These are phyloP conservation scores for Drosophila nr. medialis DNA, from an alignment of 2,888 invertebrate genomes.

Conservation along the genomic window DNA sequence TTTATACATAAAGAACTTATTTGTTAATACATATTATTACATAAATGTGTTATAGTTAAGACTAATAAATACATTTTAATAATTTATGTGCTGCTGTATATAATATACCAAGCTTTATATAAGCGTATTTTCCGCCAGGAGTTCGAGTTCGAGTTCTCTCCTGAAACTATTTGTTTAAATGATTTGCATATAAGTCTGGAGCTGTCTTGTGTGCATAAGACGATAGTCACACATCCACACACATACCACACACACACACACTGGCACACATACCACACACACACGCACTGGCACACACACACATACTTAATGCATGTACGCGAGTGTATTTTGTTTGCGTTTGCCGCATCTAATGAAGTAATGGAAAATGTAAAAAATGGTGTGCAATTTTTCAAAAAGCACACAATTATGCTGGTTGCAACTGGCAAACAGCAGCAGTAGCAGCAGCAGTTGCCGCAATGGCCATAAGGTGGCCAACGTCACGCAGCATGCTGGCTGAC, in stretches of 20 bases:
- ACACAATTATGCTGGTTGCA: slow-evolving; percentile 79
- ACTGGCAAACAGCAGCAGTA: slow-evolving; percentile 32
- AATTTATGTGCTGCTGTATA: too few relatives aligned
- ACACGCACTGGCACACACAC: background rate
- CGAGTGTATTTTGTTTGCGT: slow-evolving; percentile 54
- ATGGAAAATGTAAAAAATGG: slow-evolving; percentile 81
- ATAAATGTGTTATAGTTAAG: background rate
- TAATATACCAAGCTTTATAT: fast-evolving
- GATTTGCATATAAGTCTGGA: background rate
- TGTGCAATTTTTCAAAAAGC: slow-evolving; percentile 76
- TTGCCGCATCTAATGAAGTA: slow-evolving; percentile 66
- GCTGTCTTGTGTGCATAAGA: slow-evolving; percentile 4
- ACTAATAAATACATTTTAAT: too few relatives aligned
- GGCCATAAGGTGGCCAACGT: slow-evolving; percentile 28
- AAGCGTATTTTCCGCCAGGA: background rate
- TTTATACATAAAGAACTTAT: too few relatives aligned
- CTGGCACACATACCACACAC: slow-evolving; percentile 2
- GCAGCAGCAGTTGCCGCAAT: background rate
- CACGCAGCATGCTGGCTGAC: slow-evolving; percentile 30
- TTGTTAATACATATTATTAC: too few relatives aligned
- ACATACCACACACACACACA: background rate
- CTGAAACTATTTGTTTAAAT: background rate
- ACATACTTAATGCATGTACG: slow-evolving; percentile 17
- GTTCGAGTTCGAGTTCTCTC: background rate
- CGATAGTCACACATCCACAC: slow-evolving; percentile 8